phyloP scores from a whole-genome alignment of 2,888 invertebrate genomes.

The Cheiracanthium punctorium region DNA sequence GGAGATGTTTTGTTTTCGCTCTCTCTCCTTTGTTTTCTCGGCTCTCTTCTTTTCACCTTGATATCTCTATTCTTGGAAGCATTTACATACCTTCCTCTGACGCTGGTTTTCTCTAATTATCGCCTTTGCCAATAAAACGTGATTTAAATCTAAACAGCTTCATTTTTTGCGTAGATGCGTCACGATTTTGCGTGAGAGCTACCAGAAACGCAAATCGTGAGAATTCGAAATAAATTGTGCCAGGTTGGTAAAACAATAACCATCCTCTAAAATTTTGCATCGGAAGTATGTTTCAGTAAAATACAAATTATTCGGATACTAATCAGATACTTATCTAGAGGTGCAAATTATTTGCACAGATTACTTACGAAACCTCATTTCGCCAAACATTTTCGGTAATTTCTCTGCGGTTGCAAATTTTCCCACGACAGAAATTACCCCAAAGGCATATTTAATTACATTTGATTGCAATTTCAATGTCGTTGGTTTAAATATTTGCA shows the following conservation, averaged over 20 bases:
- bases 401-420: no score
- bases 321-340: no score
- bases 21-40: slow-evolving; percentile 30
- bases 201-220: slow-evolving; percentile 33
- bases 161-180: slow-evolving; percentile 38
- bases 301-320: no score
- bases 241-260: slow-evolving; percentile 11
- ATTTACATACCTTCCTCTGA: slow-evolving; percentile 51
- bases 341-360: no score
- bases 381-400: no score
- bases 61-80: slow-evolving; percentile 42
- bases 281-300: not conserved
- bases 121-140: slow-evolving; percentile 69
- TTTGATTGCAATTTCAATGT: no score
- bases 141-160: slow-evolving; percentile 65
- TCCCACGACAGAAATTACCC: no score
- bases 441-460: no score
- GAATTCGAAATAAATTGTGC: slow-evolving; percentile 34
- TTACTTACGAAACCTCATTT: no score
- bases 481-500: no score
- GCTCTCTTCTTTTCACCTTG: slow-evolving; percentile 52
- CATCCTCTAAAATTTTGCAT: not conserved
- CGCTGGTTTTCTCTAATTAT: slow-evolving; percentile 50
- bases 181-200: slow-evolving; percentile 61
- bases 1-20: not conserved